Evolutionary conservation across 2,797 vertebrate genomes (phyloP), one percentile per base, ranked within the genome.

Genomic region (Argyrosomus regius): DNA sequence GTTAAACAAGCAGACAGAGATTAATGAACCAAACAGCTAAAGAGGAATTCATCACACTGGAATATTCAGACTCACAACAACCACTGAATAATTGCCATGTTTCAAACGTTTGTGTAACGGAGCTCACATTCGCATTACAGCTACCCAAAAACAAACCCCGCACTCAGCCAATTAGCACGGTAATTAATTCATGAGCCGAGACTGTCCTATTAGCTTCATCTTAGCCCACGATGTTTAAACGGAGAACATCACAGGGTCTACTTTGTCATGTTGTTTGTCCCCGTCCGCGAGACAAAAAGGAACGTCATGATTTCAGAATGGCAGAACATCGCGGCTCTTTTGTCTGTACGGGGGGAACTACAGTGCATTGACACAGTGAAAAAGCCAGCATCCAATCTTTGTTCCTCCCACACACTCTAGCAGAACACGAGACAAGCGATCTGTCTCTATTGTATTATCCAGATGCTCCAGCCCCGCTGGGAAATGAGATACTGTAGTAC

Each of bases 361-460:
- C 71, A 81, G 87, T 60, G 79, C 81, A 81, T 43, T 60, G 82
- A 87, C 80, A 81, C 77, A 78, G 78, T 79, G 72, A 83, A 89
- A 84, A 90, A 90, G 73, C 72, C 89, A 85, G 75, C 85, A 81
- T 86, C 80, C 83, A 84, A 84, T 91, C 88, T 91, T 84, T 89
- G 91, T 91, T 90, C 88, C 90, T 87, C 92, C 92, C 86, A 92
- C 91, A 87, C 87, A 75, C 83, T 80, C 75, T 0, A 64, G 67
- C 88, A 80, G 60, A 89, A 88, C 52, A 54, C 75, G 78, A 91
- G 91, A 89, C 81, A 78, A 91, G 84, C 45, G 84, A 88, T 90
- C 91, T 41, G 82, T 92, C 89, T 93, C 84, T 83, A 88, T 89
- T 89, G 88, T 88, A 81, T 90, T 79, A 86, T 83, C 92, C 92